phyloP scores from a whole-genome alignment of 2,888 invertebrate species.

The Cosmopolites sordidus region DNA sequence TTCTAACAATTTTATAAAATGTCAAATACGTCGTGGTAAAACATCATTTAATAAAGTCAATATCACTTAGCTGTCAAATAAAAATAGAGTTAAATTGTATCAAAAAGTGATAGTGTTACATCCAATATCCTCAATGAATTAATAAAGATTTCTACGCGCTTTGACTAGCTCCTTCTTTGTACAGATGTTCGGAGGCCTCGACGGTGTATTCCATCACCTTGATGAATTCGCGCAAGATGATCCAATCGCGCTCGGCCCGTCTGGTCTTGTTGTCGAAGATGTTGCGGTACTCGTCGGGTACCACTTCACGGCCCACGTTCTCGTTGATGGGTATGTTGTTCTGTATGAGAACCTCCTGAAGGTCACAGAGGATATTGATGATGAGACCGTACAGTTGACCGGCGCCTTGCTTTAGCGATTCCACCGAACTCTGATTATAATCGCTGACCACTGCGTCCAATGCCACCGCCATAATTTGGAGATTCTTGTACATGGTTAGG shows the following conservation, averaged over 20 bases:
- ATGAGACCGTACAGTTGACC: slow-evolving; percentile 57
- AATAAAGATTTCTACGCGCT: too few species aligned
- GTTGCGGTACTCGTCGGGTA: slow-evolving; percentile 46
- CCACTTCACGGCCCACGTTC: slow-evolving; percentile 50
- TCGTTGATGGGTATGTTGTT: slow-evolving; percentile 51
- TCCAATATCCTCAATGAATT: too few species aligned
- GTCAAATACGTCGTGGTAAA: too few species aligned
- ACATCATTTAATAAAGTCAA: too few species aligned
- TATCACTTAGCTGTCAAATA: too few species aligned
- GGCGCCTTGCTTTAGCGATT: slow-evolving; percentile 42
- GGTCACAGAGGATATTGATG: slow-evolving; percentile 63
- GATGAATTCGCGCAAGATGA: slow-evolving; percentile 62
- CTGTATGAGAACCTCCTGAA: slow-evolving; percentile 57
- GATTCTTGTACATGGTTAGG: slow-evolving; percentile 59
- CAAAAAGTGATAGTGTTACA: too few species aligned
- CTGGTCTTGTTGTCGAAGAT: slow-evolving; percentile 40
- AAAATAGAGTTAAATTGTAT: too few species aligned
- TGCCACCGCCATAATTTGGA: slow-evolving; percentile 69
- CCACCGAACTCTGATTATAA: slow-evolving; percentile 49
- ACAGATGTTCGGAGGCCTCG: slow-evolving; percentile 50
- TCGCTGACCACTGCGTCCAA: slow-evolving; percentile 62
- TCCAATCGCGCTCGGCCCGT: slow-evolving; percentile 56
- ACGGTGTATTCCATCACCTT: slow-evolving; percentile 57
- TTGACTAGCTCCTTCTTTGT: too few species aligned
- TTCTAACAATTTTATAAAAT: too few species aligned